These are phyloP conservation scores for Laothoe populi DNA, from an alignment of 2,888 invertebrate genomes.

Conservation along the genomic window DNA sequence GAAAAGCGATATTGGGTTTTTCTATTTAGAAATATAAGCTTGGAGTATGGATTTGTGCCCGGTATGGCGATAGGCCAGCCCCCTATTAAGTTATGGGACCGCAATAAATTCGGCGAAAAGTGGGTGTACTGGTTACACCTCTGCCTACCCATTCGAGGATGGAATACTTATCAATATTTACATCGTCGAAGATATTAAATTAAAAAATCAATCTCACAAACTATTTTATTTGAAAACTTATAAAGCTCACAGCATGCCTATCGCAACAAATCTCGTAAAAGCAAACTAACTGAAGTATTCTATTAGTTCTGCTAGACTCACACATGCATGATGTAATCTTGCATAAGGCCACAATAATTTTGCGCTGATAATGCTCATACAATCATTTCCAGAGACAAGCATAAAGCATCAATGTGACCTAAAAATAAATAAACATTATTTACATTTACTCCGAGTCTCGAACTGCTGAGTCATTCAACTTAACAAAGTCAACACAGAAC, in stretches of 20 bases:
- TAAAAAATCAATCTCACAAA: no score
- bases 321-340: conserved; percentile 8
- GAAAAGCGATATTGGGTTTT: no score
- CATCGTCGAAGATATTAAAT: no score
- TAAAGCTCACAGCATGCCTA: background rate
- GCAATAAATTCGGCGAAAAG: no score
- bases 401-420: conserved; percentile 39
- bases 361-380: conserved; percentile 4
- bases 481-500: conserved; percentile 44
- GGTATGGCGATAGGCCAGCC: no score
- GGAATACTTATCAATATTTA: no score
- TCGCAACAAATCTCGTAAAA: background rate
- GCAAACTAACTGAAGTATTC: background rate
- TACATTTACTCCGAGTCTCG: conserved; percentile 36
- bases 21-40: no score
- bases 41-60: no score
- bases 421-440: conserved; percentile 43
- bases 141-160: no score
- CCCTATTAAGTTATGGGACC: no score
- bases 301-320: conserved; percentile 15
- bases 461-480: conserved; percentile 43
- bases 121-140: no score
- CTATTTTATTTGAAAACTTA: background rate
- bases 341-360: conserved; percentile 10
- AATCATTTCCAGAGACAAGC: conserved; percentile 33